phyloP scores from a whole-genome alignment of 2,888 invertebrate species.

The Cordylochernes scorpioides region DNA sequence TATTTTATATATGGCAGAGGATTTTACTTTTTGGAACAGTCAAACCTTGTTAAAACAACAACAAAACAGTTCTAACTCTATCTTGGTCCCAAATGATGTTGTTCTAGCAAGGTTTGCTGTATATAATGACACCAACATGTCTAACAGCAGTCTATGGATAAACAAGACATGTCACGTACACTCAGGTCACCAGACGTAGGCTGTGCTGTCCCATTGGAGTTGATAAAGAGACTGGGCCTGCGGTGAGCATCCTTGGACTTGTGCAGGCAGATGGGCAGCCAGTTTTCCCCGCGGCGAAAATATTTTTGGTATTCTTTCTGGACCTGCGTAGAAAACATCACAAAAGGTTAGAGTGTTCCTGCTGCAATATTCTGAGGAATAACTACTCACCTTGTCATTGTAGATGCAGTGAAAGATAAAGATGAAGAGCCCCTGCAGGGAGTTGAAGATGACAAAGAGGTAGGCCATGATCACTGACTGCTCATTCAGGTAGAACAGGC shows the following conservation, averaged over 20 bases:
- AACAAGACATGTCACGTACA: not conserved
- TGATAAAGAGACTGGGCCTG: not conserved
- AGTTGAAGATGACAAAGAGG: constrained; percentile 68
- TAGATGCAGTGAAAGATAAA: constrained; percentile 31
- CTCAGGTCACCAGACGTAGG: not conserved
- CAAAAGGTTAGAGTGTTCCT: not conserved
- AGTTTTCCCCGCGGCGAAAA: not conserved
- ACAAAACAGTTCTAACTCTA: too few species aligned
- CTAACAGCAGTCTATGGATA: too few species aligned
- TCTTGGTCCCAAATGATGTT: too few species aligned
- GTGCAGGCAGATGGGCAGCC: not conserved
- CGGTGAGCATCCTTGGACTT: not conserved
- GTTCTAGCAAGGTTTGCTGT: not conserved
- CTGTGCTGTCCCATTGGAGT: not conserved
- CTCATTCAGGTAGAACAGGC: constrained; percentile 63
- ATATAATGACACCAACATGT: too few species aligned
- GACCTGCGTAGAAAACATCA: not conserved
- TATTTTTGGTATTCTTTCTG: not conserved
- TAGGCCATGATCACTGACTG: constrained; percentile 60
- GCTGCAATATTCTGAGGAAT: not conserved
- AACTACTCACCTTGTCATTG: constrained; percentile 7
- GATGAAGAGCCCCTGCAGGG: constrained; percentile 74
- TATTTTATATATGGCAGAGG: too few species aligned
- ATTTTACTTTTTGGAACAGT: too few species aligned
- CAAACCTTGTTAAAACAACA: too few species aligned